phyloP scores from a whole-genome alignment of 2,113 vertebrate genomes.

The Accipiter cooperii region DNA sequence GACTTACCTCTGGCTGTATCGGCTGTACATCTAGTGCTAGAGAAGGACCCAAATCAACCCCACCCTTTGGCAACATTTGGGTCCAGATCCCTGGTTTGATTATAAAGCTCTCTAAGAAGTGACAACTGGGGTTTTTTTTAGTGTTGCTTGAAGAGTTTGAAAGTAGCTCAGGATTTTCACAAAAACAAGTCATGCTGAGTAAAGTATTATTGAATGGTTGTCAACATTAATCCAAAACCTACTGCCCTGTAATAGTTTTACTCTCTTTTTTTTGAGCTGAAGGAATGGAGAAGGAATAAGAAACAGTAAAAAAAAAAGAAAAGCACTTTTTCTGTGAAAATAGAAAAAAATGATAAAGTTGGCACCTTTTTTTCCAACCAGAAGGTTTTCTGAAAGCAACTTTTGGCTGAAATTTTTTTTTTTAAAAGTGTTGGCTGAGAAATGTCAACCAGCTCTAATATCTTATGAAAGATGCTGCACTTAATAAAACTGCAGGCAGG shows the following conservation, averaged over 20 bases:
- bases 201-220: neutral
- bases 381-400: neutral
- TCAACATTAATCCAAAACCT: neutral
- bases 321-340: neutral
- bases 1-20: neutral
- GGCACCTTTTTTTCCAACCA: neutral
- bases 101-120: neutral
- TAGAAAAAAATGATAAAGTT: neutral
- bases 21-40: neutral
- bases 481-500: conserved; percentile 5
- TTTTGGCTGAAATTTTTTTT: neutral
- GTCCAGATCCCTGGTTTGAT: neutral
- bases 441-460: neutral
- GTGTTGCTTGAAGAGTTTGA: neutral
- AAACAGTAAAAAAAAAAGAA: neutral
- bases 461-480: conserved; percentile 8
- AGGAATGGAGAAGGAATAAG: neutral
- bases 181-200: neutral
- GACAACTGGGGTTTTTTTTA: neutral
- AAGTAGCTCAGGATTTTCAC: neutral
- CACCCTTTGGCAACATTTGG: neutral
- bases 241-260: neutral
- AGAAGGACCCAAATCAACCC: neutral
- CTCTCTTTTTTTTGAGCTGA: neutral
- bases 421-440: neutral